These are phyloP conservation scores for Zaprionus inermis DNA, from an alignment of 1,140 invertebrate species.

Conservation along the genomic window DNA sequence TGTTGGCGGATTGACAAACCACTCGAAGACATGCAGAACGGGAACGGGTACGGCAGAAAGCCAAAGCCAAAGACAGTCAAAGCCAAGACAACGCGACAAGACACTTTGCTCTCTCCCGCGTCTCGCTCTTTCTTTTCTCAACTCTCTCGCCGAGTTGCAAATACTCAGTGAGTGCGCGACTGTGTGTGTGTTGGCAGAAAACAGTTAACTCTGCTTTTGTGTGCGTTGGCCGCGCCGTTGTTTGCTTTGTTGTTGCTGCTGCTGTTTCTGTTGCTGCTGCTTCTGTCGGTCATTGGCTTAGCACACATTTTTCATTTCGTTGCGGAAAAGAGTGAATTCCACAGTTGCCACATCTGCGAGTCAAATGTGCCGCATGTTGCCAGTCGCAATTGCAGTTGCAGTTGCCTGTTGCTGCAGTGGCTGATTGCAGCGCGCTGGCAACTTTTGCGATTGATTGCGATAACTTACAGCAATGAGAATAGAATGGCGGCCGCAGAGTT, in stretches of 20 bases:
- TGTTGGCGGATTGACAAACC: slow-evolving; percentile 44
- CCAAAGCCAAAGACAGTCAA: slow-evolving; percentile 21
- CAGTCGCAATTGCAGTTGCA: slow-evolving; percentile 30
- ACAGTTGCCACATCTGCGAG: slow-evolving; percentile 35
- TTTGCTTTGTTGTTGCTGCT: slow-evolving; percentile 48
- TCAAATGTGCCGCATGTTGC: slow-evolving; percentile 28
- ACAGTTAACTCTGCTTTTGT: slow-evolving; percentile 73
- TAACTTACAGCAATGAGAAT: slow-evolving; percentile 30
- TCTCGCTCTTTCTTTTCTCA: slow-evolving; percentile 21
- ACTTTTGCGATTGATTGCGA: slow-evolving; percentile 41
- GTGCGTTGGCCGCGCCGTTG: slow-evolving; percentile 51
- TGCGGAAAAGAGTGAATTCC: slow-evolving; percentile 82
- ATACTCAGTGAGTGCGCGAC: slow-evolving; percentile 58
- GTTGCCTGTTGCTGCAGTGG: neutral
- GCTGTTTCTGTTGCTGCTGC: slow-evolving; percentile 48
- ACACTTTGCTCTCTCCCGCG: slow-evolving; percentile 22
- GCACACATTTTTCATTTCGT: slow-evolving; percentile 84
- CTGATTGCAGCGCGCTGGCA: slow-evolving; percentile 11
- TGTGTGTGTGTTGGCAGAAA: slow-evolving; percentile 45
- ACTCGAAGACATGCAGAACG: slow-evolving; percentile 46
- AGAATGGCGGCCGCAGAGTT: slow-evolving; percentile 18
- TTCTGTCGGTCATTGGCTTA: slow-evolving; percentile 84
- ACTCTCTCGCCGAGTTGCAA: slow-evolving; percentile 54
- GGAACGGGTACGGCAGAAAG: slow-evolving; percentile 25
- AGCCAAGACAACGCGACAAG: slow-evolving; percentile 23